Evolutionary conservation across 2,797 vertebrate genomes (phyloP).

Genomic region (Arnoldichthys spilopterus): DNA sequence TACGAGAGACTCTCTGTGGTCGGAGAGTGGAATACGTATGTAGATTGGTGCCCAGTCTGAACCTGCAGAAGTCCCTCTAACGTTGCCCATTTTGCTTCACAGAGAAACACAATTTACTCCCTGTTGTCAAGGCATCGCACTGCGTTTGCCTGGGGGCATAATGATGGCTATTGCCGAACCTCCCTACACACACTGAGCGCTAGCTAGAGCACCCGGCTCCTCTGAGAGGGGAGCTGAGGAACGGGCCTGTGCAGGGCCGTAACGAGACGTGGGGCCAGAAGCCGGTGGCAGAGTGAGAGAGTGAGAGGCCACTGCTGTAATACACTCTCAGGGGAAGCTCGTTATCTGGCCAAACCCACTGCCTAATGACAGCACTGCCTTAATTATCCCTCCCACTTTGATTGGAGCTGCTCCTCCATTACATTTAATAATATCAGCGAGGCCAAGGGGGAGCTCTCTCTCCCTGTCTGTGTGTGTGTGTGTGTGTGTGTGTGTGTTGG

Average conservation of each 20-base stretch:
- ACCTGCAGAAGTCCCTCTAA: neutral
- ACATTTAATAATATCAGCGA: conserved; percentile 71
- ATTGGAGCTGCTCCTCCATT: conserved; percentile 68
- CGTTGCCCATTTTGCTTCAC: neutral
- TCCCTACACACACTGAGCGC: conserved; percentile 34
- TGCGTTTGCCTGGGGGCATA: conserved; percentile 36
- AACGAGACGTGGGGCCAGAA: conserved; percentile 45
- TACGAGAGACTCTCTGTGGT: too few relatives aligned
- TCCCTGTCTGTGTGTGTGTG: conserved; percentile 21
- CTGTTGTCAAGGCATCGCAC: conserved; percentile 2
- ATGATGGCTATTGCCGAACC: conserved; percentile 43
- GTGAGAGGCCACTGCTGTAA: conserved; percentile 45
- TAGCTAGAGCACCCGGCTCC: conserved; percentile 43
- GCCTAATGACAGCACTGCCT: conserved; percentile 69
- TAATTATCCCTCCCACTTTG: conserved; percentile 72
- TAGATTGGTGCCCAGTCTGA: neutral
- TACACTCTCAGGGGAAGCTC: conserved; percentile 64
- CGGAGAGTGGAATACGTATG: neutral
- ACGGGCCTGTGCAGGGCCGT: conserved; percentile 29
- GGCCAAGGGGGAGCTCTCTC: conserved; percentile 47
- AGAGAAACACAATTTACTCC: neutral
- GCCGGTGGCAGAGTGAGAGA: conserved; percentile 31
- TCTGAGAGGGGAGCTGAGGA: conserved; percentile 29
- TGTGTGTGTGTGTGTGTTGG: conserved; percentile 41
- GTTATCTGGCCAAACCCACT: conserved; percentile 69